phyloP scores from a whole-genome alignment of 1,140 invertebrate genomes.

The Rhyzopertha dominica region DNA sequence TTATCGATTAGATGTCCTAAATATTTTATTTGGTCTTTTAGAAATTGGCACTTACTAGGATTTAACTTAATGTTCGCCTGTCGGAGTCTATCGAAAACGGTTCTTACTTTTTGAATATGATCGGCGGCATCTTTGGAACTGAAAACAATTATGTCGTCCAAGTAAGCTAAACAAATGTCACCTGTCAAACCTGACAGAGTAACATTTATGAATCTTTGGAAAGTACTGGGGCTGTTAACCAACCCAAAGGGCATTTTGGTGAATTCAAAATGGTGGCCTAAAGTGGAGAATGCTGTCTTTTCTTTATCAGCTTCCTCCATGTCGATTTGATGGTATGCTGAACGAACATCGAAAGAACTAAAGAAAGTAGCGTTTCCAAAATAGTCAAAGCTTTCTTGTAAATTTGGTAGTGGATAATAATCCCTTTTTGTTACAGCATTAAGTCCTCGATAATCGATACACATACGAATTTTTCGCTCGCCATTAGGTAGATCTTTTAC shows the following conservation, averaged over 20 bases:
- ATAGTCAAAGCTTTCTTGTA: slow-evolving; percentile 4
- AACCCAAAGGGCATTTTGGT: background rate
- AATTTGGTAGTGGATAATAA: slow-evolving; percentile 11
- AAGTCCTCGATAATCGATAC: slow-evolving; percentile 11
- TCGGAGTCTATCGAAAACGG: no score
- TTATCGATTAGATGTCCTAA: slow-evolving; percentile 16
- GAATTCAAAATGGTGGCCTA: background rate
- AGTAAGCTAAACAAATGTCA: slow-evolving; percentile 7
- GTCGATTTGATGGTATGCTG: slow-evolving; percentile 9
- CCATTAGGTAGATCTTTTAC: slow-evolving; percentile 7
- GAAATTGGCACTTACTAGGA: slow-evolving; percentile 10
- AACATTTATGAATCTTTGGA: slow-evolving; percentile 11
- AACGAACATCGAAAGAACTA: slow-evolving; percentile 4
- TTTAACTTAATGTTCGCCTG: slow-evolving; percentile 17
- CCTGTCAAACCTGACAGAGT: slow-evolving; percentile 6
- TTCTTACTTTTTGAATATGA: background rate
- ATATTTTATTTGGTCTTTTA: slow-evolving; percentile 13
- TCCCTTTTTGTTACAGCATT: slow-evolving; percentile 9
- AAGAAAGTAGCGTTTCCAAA: slow-evolving; percentile 3
- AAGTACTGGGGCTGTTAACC: slow-evolving; percentile 4
- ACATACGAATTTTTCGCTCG: slow-evolving; percentile 10
- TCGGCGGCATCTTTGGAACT: slow-evolving; percentile 1
- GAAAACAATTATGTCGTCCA: slow-evolving; percentile 12
- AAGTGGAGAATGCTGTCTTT: background rate
- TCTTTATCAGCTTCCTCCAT: background rate